Percentiles rank a stretch among this genome's conserved stretches.
Evolutionary conservation across 2,888 invertebrate genomes (phyloP).

Genomic region (Dasypolia templi): DNA sequence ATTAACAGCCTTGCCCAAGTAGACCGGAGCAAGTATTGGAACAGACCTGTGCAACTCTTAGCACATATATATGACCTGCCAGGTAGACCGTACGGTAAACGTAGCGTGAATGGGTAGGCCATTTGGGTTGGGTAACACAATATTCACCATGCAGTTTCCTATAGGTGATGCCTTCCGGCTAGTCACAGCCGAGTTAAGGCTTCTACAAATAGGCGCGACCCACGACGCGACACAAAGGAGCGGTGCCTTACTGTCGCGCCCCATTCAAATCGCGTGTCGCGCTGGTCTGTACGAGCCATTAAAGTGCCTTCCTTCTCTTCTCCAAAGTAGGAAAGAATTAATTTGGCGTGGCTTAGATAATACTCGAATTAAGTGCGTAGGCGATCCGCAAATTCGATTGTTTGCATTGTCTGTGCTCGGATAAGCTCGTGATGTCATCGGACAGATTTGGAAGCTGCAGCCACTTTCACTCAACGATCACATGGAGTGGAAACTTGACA

Average conservation of each 20-base stretch:
- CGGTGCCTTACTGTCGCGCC: too few relatives aligned
- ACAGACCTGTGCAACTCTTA: too few relatives aligned
- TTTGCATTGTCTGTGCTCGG: constrained; percentile 61
- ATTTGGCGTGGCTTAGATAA: constrained; percentile 8
- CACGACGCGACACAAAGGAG: too few relatives aligned
- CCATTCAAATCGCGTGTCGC: too few relatives aligned
- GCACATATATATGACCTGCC: too few relatives aligned
- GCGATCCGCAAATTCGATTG: constrained; percentile 54
- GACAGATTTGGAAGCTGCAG: constrained; percentile 75
- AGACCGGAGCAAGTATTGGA: too few relatives aligned
- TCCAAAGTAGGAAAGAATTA: neutral
- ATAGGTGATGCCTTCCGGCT: constrained; percentile 16
- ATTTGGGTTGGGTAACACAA: neutral
- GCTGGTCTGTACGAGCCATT: too few relatives aligned
- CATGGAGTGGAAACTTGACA: constrained; percentile 64
- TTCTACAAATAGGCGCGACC: too few relatives aligned
- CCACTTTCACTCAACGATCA: constrained; percentile 71
- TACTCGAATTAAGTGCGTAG: constrained; percentile 28
- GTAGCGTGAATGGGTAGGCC: too few relatives aligned
- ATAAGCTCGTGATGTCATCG: constrained; percentile 74
- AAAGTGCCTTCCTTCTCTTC: constrained; percentile 17
- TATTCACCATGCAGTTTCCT: constrained; percentile 2
- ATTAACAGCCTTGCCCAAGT: too few relatives aligned
- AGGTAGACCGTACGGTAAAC: too few relatives aligned
- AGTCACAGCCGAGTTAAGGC: neutral